phyloP scores from a whole-genome alignment of 2,888 invertebrate genomes.

The Piscicola geometra region DNA sequence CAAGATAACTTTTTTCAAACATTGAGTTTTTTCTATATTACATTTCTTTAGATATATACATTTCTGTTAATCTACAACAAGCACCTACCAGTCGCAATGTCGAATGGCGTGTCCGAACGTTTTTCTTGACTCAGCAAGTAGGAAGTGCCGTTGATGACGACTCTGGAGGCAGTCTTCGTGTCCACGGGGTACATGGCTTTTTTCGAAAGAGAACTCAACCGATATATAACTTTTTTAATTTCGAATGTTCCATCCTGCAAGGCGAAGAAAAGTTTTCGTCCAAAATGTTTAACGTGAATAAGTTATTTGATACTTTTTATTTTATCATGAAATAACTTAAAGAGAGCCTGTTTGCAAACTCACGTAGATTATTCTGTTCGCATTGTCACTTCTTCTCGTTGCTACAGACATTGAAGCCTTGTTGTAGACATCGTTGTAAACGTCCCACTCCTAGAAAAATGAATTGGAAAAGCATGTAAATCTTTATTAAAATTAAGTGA shows the following conservation, averaged over 20 bases:
- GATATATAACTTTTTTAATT: background rate
- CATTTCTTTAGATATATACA: too few relatives aligned
- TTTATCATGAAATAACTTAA: too few relatives aligned
- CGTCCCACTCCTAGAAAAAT: slow-evolving; percentile 24
- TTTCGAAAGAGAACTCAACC: background rate
- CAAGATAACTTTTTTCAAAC: too few relatives aligned
- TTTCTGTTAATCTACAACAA: too few relatives aligned
- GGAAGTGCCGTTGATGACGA: slow-evolving; percentile 15
- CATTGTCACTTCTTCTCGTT: background rate
- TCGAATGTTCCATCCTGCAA: slow-evolving; percentile 28
- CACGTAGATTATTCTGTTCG: background rate
- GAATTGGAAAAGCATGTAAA: background rate
- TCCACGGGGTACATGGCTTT: slow-evolving; percentile 9
- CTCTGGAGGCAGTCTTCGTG: background rate
- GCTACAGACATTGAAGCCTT: slow-evolving; percentile 21
- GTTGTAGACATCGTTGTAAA: slow-evolving; percentile 13
- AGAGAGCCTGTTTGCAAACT: too few relatives aligned
- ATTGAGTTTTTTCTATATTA: too few relatives aligned
- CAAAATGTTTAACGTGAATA: background rate
- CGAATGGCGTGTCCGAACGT: background rate
- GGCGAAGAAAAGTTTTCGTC: too few relatives aligned
- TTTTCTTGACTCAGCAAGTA: slow-evolving; percentile 22
- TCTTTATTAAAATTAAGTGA: background rate
- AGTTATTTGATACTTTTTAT: background rate
- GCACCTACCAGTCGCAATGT: background rate